A percentile compares a stretch with the other conserved stretches of the same genome.
phyloP scores from a whole-genome alignment of 1,140 invertebrate genomes.

The Lineus longissimus region DNA sequence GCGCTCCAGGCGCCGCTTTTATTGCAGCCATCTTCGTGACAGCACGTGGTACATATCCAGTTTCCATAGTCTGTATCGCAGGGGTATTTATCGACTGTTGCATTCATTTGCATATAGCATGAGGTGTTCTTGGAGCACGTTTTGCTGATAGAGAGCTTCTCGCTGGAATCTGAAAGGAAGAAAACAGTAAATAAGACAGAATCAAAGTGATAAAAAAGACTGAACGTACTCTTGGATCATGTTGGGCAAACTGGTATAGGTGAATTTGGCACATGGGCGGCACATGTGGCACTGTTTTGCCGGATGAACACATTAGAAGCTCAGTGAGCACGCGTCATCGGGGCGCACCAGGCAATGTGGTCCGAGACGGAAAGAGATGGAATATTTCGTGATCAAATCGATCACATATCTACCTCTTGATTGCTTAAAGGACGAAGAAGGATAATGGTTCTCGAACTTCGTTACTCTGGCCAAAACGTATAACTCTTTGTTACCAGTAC shows the following conservation, averaged over 20 bases:
- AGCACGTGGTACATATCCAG: slow-evolving; percentile 4
- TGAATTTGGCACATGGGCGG: too few species aligned
- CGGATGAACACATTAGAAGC: not conserved
- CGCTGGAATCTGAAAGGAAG: not conserved
- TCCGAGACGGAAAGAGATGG: too few species aligned
- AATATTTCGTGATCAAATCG: too few species aligned
- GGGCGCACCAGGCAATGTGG: not conserved
- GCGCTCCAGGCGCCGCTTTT: not conserved
- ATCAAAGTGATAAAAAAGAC: not conserved
- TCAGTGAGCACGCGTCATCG: not conserved
- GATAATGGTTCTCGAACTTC: too few species aligned
- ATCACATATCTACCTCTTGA: too few species aligned
- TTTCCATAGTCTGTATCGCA: not conserved
- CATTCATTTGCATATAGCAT: slow-evolving; percentile 3
- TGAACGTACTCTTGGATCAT: not conserved
- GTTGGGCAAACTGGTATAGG: not conserved
- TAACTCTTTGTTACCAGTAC: too few species aligned
- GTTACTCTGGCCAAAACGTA: too few species aligned
- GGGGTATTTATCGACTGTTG: not conserved
- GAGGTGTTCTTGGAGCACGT: not conserved
- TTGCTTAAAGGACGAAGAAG: too few species aligned
- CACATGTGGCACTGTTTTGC: too few species aligned
- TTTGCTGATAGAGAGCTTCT: slow-evolving; percentile 4
- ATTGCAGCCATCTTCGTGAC: not conserved
- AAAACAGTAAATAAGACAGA: not conserved